Percentiles rank a stretch among this genome's conserved stretches.
phyloP scores from a whole-genome alignment of 1,140 invertebrate species.

The Portunus trituberculatus region DNA sequence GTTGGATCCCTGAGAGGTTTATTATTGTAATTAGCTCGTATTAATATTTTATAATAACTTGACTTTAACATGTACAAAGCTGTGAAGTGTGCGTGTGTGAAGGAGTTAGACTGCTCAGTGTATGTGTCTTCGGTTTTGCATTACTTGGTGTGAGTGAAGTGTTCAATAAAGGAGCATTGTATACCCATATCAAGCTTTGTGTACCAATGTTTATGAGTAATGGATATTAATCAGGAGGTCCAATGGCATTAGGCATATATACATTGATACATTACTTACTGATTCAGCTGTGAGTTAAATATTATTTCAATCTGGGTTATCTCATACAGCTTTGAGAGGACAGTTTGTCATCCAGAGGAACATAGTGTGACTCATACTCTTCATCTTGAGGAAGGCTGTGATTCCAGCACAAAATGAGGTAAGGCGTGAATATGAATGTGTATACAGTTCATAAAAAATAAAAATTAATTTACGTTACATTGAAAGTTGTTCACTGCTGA shows the following conservation, averaged over 20 bases:
- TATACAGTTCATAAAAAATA: too few species aligned
- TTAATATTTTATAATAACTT: slow-evolving; percentile 73
- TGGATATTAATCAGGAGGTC: neutral
- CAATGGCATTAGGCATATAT: too few species aligned
- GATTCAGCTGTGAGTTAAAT: neutral
- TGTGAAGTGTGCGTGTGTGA: slow-evolving; percentile 75
- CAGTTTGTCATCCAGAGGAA: too few species aligned
- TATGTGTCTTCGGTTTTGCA: slow-evolving; percentile 76
- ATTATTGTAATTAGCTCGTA: slow-evolving; percentile 71
- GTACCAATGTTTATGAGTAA: neutral
- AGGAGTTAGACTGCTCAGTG: slow-evolving; percentile 76
- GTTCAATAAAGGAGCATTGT: slow-evolving; percentile 76
- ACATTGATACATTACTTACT: too few species aligned
- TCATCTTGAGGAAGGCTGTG: too few species aligned
- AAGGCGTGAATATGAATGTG: too few species aligned
- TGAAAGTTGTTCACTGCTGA: too few species aligned
- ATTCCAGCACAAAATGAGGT: too few species aligned
- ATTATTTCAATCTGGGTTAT: too few species aligned
- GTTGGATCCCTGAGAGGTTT: slow-evolving; percentile 74
- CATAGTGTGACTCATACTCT: too few species aligned
- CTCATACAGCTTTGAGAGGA: too few species aligned
- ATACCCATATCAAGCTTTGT: slow-evolving; percentile 53
- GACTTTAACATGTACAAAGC: slow-evolving; percentile 74
- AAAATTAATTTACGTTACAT: too few species aligned
- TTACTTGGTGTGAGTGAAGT: slow-evolving; percentile 75